Percentiles rank a stretch among this genome's conserved stretches.
These are phyloP conservation scores for Pachyseris speciosa DNA, from an alignment of 64 coral and sea anemone genomes.

Conservation along the genomic window DNA sequence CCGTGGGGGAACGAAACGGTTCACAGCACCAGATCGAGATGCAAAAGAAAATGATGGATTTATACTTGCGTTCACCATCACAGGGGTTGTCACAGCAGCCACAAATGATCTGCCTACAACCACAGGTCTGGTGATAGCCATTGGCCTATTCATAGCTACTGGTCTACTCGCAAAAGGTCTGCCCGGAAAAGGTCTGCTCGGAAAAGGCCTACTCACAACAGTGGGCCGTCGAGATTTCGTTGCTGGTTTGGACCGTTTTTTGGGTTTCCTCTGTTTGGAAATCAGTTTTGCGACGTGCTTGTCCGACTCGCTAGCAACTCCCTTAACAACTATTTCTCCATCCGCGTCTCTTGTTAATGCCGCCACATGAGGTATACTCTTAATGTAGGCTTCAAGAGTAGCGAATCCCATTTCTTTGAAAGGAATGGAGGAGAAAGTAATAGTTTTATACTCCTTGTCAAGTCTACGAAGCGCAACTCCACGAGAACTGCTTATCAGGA, in stretches of 20 bases:
- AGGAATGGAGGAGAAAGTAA: slow-evolving; percentile 75
- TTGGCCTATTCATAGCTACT: neutral
- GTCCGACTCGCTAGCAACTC: slow-evolving; percentile 82
- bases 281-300: slow-evolving; percentile 95
- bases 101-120: neutral
- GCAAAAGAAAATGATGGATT: neutral
- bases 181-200: neutral
- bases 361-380: slow-evolving; percentile 84
- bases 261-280: slow-evolving; percentile 92
- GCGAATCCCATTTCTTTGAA: slow-evolving; percentile 73
- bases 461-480: slow-evolving; percentile 70
- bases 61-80: neutral
- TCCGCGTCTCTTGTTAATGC: slow-evolving; percentile 55
- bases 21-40: neutral
- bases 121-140: neutral
- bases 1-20: slow-evolving; percentile 22
- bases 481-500: slow-evolving; percentile 89
- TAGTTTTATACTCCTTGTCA: slow-evolving; percentile 68
- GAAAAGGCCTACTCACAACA: neutral
- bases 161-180: slow-evolving; percentile 21
- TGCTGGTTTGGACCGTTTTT: slow-evolving; percentile 23
- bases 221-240: slow-evolving; percentile 48
- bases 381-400: slow-evolving; percentile 76
- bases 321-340: slow-evolving; percentile 81
- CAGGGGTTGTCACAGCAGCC: neutral